Conservation (phyloP, 2,888 invertebrate species). For the Ernsta delagoae region DNA sequence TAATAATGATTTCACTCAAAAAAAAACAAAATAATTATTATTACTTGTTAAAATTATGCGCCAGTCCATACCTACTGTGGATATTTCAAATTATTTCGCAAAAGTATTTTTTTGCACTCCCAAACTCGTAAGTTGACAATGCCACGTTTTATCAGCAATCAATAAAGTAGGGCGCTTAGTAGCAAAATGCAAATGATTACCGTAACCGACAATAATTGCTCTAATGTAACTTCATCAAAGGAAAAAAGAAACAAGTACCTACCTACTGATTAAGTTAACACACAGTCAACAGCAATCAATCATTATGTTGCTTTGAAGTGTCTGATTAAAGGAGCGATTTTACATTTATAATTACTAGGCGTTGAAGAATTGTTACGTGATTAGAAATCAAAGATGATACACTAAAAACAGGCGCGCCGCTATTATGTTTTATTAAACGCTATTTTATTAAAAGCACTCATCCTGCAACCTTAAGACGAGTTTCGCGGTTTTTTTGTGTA, state of each 20-base stretch:
- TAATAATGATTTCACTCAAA: constrained; percentile 71
- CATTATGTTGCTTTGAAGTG: constrained; percentile 35
- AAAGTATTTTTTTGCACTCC: constrained; percentile 28
- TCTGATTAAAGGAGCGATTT: constrained; percentile 33
- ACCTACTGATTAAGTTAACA: neutral
- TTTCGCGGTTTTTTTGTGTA: neutral
- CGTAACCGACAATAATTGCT: constrained; percentile 7
- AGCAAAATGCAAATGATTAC: constrained; percentile 21
- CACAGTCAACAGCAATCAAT: constrained; percentile 15
- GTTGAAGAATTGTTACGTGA: constrained; percentile 34
- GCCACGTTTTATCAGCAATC: constrained; percentile 16
- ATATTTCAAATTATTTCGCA: constrained; percentile 41
- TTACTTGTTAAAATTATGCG: constrained; percentile 45
- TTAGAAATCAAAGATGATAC: constrained; percentile 39
- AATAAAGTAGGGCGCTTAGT: constrained; percentile 17
- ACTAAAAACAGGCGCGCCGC: constrained; percentile 23
- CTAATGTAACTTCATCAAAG: neutral
- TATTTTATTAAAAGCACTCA: constrained; percentile 27
- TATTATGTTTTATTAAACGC: constrained; percentile 31
- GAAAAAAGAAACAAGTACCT: neutral
- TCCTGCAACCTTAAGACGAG: constrained; percentile 21
- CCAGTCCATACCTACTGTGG: constrained; percentile 31
- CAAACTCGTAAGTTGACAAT: constrained; percentile 25
- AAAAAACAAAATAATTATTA: constrained; percentile 43
- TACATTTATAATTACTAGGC: constrained; percentile 36